Conservation (phyloP, 2,888 invertebrate genomes). For the Lucinisca nassula region DNA sequence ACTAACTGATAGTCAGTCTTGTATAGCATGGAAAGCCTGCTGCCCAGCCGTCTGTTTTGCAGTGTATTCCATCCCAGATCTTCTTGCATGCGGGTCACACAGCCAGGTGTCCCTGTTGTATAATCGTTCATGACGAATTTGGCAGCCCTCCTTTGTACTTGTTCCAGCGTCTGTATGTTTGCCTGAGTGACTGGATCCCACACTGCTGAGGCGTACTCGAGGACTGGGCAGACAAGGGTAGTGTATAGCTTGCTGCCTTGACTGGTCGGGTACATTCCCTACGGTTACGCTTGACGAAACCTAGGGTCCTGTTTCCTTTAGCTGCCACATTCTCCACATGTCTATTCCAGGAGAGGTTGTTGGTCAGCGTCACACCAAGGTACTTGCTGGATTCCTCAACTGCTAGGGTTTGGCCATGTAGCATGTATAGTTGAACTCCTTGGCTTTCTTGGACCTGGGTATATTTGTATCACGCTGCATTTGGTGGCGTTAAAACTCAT, state of each 20-base stretch:
- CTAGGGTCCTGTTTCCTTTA: conserved; percentile 1
- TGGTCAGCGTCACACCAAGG: conserved; percentile 8
- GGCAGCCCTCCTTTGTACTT: not conserved
- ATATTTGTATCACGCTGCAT: conserved; percentile 18
- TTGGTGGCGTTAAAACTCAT: conserved; percentile 26
- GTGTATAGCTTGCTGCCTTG: conserved; percentile 5
- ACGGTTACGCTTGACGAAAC: not conserved
- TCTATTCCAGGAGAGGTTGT: conserved; percentile 16
- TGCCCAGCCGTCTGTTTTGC: not conserved
- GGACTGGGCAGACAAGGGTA: not conserved
- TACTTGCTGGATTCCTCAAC: conserved; percentile 7
- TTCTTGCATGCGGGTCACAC: not conserved
- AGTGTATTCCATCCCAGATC: no score
- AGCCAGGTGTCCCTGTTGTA: not conserved
- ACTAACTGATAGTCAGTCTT: not conserved
- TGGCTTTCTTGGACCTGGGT: conserved; percentile 1
- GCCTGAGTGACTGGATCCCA: not conserved
- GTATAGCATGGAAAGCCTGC: not conserved
- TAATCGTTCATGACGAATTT: not conserved
- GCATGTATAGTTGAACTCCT: not conserved
- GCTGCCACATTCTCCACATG: conserved; percentile 10
- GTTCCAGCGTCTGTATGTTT: not conserved
- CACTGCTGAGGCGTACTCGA: not conserved
- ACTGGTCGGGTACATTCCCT: not conserved
- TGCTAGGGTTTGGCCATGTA: conserved; percentile 19